Base-by-base conservation (phyloP, 1,140 invertebrate genomes). In the Bactericera cockerelli region DNA sequence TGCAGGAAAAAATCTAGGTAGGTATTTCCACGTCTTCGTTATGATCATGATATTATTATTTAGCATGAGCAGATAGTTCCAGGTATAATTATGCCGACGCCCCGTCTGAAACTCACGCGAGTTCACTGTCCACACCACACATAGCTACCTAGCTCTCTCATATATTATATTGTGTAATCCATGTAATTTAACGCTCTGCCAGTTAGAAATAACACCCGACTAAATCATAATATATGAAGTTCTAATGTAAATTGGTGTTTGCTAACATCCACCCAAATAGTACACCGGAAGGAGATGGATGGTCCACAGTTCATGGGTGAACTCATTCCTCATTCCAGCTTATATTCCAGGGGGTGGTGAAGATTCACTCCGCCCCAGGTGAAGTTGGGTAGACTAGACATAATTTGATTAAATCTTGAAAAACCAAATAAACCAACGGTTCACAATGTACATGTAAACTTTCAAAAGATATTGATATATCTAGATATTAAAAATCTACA, bases 131-230 rank as follows among this genome's bases (percentile, higher is more conserved):
- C n/a, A n/a, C n/a, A n/a, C n/a, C n/a, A n/a, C n/a, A n/a, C n/a
- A n/a, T n/a, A n/a, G n/a, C n/a, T n/a, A n/a, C n/a, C n/a, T n/a
- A n/a, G n/a, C n/a, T n/a, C n/a, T n/a, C n/a, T n/a, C n/a, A n/a
- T n/a, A n/a, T 16, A 49, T 49, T 4, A 31, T 31, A 19, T 10
- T 22, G n/a, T 49, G 19, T 49, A 19, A 22, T 49, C n/a, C n/a
- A 22, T 49, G 42, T 49, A 49, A 49, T 49, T 49, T 49, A 49
- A 49, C 42, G 42, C 42, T 49, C 42, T 49, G 42, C n/a, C 42
- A n/a, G 22, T 6, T 49, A 49, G 33, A 10, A 49, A 22, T 16
- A 49, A 49, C 42, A 49, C 42, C 42, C 42, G 19, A 49, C 42
- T 13, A 31, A 49, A 49, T 49, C 6, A 49, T 6, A 49, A 6